phyloP scores from a whole-genome alignment of 2,797 vertebrate genomes.

The Acropternis orthonyx region DNA sequence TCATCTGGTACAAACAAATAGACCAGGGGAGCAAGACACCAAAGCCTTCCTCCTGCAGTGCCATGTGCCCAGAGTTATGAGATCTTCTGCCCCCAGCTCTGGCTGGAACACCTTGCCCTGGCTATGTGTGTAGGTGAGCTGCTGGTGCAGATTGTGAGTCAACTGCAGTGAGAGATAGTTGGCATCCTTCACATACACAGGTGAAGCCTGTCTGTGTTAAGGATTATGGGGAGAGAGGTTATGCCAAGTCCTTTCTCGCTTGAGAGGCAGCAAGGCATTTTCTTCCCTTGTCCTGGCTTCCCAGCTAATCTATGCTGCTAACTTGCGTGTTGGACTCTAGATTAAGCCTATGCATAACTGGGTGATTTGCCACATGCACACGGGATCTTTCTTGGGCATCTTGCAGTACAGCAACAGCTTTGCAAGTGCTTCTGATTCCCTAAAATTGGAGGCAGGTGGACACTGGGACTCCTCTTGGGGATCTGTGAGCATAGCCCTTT shows the following conservation, averaged over 20 bases:
- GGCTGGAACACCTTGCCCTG: background rate
- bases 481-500: fast-evolving
- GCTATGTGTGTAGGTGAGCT: background rate
- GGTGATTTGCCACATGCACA: background rate
- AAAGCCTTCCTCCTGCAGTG: fast-evolving
- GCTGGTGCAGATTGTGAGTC: background rate
- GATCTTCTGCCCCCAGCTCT: background rate
- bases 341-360: background rate
- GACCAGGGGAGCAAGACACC: background rate
- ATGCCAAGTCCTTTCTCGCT: background rate
- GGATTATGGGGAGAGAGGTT: background rate
- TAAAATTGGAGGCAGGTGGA: background rate
- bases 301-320: background rate
- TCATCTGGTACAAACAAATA: background rate
- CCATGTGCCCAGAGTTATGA: background rate
- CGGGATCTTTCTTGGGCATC: background rate
- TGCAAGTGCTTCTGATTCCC: background rate
- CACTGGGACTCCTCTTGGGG: background rate
- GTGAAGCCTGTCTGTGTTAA: background rate
- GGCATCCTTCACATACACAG: background rate
- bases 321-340: background rate
- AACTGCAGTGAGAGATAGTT: background rate
- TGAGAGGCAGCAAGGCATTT: background rate
- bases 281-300: background rate
- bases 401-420: background rate